Base-by-base conservation (phyloP, 2,113 vertebrate species). In the Syngnathoides biaculeatus region DNA sequence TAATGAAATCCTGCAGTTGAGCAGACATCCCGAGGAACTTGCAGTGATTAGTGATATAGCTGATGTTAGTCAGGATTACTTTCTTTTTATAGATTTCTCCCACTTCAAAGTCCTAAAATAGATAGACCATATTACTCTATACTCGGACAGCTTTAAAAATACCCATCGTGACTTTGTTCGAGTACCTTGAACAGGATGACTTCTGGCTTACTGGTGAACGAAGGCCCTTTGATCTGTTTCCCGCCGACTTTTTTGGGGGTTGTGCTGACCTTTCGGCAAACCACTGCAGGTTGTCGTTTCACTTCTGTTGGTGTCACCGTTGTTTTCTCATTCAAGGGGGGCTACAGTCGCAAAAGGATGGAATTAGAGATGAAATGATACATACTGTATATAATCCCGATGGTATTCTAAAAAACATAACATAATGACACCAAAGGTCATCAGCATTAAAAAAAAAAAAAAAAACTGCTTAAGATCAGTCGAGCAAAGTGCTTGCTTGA, bases 61-160 rank as follows among this genome's bases (percentile, higher is more conserved):
- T 93, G 72, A 90, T 83, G 22, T 98, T 99, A 14, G 91, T 94
- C 87, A 99, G 72, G 1, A 81, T 40, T 0, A 96, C 66, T 86
- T 92, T 97, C 86, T 93, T 95, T 88, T 90, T 96, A 80, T 98
- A 99, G 1, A 68, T 87, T 85, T 92, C 92, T 38, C 94, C 94
- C 19, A 98, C 71, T 22, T 97, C 95, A 79, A 97, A 98, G 84
- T 98, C 94, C 97, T 99, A 64, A 70, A 81, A 85, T n/a, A 83
- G 35, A 69, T 1, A 7, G n/a, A n/a, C n/a, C n/a, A n/a, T n/a
- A n/a, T n/a, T n/a, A n/a, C n/a, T n/a, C n/a, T n/a, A n/a, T n/a
- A 43, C 4, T 50, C 22, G n/a, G 1, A 40, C 1, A 19, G 9
- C 17, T 68, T 58, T 45, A 40, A 45, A 63, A 35, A 22, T 50